Evolutionary conservation across 2,888 invertebrate species (phyloP), one percentile per base, ranked within the genome.

Genomic region (Bugula neritina): DNA sequence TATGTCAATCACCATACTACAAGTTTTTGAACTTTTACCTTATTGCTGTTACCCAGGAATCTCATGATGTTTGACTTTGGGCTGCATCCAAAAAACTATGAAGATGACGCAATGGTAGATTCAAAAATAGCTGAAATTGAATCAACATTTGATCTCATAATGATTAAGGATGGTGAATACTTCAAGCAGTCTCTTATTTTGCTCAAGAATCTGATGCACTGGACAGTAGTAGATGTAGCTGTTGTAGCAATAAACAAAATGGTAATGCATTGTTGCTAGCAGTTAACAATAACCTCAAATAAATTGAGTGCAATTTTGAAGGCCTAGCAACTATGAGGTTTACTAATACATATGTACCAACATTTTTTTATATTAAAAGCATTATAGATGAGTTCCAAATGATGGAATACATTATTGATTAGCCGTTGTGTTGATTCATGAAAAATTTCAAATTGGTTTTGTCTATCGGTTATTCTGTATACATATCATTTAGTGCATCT

Each of bases 21-120:
- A 43, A 17, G 43, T 43, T 43, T 43, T 17, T 43, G 43, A 43
- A 43, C 43, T 43, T 43, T n/a, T n/a, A n/a, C 43, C 43, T 17
- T 17, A 43, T 17, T 43, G 17, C 17, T 43, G 43, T 43, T 43
- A 43, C n/a, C n/a, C 5, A 55, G 55, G 25, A 55, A 55, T 25
- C 55, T 55, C 25, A 55, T 55, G 55, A 55, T 55, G 55, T n/a
- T 31, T n/a, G 63, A 25, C 17, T 63, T 63, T 63, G 63, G 63
- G 25, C n/a, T 63, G 63, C 10, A 10, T 31, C 2, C 29, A n/a
- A 31, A 3, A 3, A 31, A 63, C 13, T 63, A 31, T 63, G 34
- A 63, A 3, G 31, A 27, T 25, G 29, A 27, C 13, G n/a, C 2
- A 10, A 27, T 27, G 34, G n/a, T 63, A 2, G 31, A 63, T 10